Base-by-base conservation (phyloP, 2,113 vertebrate genomes). In the Sclerurus mexicanus region DNA sequence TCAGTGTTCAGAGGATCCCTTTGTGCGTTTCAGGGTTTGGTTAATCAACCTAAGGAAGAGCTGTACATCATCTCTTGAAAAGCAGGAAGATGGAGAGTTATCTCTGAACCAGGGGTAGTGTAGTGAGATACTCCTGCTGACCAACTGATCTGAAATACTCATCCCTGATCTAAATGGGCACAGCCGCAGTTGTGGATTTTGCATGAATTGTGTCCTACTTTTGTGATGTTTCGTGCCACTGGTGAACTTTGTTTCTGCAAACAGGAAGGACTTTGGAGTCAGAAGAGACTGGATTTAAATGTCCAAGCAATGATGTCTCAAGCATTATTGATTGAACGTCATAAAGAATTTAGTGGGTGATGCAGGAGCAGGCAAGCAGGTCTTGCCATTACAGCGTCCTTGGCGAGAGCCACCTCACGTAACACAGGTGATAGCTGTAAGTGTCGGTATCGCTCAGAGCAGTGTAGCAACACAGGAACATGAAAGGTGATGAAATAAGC, bases 391-490 rank as follows among this genome's bases (percentile, higher is more conserved):
- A 9, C 47, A 68, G 42, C 2, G 1, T 46, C 63, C 73, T 75
- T 4, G 6, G 39, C 1, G 3, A 80, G 53, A 72, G 35, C 5
- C 27, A 30, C 15, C 37, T 67, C 27, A 47, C 12, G 2, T 9
- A n/a, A 31, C 4, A 37, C 5, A n/a, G 27, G 20, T 49, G 30
- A 28, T 24, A 17, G 40, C 24, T 60, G 40, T 39, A 44, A 52
- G 31, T 39, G 14, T n/a, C 15, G 10, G 15, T 52, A 23, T 63
- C 21, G 15, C 59, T 40, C 22, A 69, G 31, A 73, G 59, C 72
- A 16, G 31, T 6, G n/a, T 21, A 79, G 63, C 63, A 58, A 37
- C 56, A 18, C 0, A 0, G 28, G 15, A 33, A 9, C 9, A 1
- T 4, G 8, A 56, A 60, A 60, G 14, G 44, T 19, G 62, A 31